These are phyloP conservation scores for Drosophila serrata DNA, from an alignment of 1,140 invertebrate genomes.

Conservation along the genomic window DNA sequence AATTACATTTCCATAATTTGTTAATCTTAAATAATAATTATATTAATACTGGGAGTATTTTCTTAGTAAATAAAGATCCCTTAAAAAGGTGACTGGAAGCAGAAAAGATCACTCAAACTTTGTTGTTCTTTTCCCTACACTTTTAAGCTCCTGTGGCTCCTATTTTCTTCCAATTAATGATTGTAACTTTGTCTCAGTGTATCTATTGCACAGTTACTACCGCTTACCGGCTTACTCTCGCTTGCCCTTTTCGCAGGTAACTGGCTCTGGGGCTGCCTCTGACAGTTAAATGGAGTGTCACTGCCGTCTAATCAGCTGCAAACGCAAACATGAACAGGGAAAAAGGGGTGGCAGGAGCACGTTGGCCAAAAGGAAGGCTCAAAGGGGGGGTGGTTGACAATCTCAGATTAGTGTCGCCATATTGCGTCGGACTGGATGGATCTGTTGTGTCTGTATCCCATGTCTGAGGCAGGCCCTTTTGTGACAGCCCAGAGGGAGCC, in stretches of 20 bases:
- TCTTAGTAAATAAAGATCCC: background rate
- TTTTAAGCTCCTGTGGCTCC: background rate
- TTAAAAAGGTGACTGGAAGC: background rate
- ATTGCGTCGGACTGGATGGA: conserved; percentile 40
- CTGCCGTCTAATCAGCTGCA: conserved; percentile 53
- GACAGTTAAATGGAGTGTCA: conserved; percentile 60
- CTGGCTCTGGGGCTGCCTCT: conserved; percentile 31
- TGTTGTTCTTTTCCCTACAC: background rate
- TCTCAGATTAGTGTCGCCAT: conserved; percentile 59
- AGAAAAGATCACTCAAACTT: background rate
- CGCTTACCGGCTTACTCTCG: conserved; percentile 5
- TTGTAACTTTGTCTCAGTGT: background rate
- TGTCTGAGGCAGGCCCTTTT: conserved; percentile 19
- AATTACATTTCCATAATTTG: too few species aligned
- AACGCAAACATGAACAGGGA: conserved; percentile 17
- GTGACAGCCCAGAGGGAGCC: conserved; percentile 3
- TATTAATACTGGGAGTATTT: too few species aligned
- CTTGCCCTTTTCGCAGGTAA: conserved; percentile 39
- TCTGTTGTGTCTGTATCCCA: conserved; percentile 18
- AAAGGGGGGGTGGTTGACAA: conserved; percentile 13
- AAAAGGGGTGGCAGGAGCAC: background rate
- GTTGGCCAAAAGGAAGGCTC: background rate
- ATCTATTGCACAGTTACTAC: background rate
- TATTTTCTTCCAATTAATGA: background rate
- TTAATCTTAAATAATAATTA: background rate